Evolutionary conservation across 2,797 vertebrate genomes (phyloP).

Genomic region (Serranus cabrilla): DNA sequence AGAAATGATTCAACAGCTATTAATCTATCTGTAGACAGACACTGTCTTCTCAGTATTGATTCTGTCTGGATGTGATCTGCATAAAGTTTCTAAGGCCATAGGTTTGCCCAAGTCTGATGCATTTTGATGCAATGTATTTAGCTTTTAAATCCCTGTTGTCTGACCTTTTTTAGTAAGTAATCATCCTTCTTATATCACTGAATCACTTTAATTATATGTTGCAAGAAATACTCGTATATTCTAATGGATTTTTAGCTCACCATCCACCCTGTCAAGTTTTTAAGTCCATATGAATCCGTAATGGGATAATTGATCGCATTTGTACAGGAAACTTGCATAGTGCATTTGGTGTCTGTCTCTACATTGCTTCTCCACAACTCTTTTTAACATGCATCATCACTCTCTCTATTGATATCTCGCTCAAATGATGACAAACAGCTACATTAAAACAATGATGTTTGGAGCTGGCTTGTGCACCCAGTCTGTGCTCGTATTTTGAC

Average conservation of each 20-base stretch:
- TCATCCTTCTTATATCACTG: neutral
- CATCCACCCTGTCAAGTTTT: neutral
- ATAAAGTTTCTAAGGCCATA: neutral
- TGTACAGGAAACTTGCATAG: neutral
- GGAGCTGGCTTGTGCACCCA: slow-evolving; percentile 11
- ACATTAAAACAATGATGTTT: slow-evolving; percentile 47
- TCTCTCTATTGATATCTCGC: slow-evolving; percentile 25
- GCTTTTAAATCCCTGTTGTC: neutral
- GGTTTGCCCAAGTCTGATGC: neutral
- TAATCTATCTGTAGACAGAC: neutral
- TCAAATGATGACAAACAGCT: slow-evolving; percentile 53
- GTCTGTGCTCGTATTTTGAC: slow-evolving; percentile 11
- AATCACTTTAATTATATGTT: neutral
- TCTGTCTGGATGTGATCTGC: slow-evolving; percentile 11
- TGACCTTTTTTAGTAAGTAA: neutral
- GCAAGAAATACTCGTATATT: neutral
- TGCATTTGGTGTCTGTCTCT: slow-evolving; percentile 2
- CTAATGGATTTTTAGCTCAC: neutral
- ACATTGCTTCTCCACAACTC: neutral
- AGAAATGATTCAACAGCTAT: slow-evolving; percentile 27
- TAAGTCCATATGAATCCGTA: neutral
- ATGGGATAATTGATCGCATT: neutral
- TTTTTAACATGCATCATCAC: slow-evolving; percentile 6
- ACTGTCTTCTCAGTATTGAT: slow-evolving; percentile 1
- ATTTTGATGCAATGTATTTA: too few relatives aligned